Conservation (phyloP, 37 sponge, comb jelly and placozoan genomes). For the Hormiphora californensis region DNA sequence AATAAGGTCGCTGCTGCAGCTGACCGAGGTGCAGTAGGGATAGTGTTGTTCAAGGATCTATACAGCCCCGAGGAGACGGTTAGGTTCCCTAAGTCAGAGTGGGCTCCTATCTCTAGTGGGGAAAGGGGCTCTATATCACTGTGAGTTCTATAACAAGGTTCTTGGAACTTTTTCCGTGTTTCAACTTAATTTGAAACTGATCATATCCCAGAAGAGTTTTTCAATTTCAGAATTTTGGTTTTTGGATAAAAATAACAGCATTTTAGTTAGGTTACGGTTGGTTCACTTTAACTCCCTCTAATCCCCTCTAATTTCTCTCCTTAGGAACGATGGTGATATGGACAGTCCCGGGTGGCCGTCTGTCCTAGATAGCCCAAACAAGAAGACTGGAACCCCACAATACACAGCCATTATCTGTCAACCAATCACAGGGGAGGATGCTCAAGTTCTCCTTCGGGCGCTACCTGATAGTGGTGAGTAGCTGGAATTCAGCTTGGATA, state of each 20-base stretch:
- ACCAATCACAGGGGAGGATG: slow-evolving; percentile 51
- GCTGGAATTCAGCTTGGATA: not conserved
- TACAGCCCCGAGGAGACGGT: not conserved
- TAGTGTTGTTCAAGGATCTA: slow-evolving; percentile 43
- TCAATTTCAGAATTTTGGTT: not conserved
- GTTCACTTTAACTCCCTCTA: too few relatives aligned
- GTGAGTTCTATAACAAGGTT: slow-evolving; percentile 24
- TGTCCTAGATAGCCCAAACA: not conserved
- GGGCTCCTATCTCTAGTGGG: not conserved
- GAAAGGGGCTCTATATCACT: not conserved
- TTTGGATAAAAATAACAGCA: too few relatives aligned
- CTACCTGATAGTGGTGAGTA: not conserved
- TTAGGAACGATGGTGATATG: not conserved
- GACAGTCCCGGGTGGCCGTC: slow-evolving; percentile 44
- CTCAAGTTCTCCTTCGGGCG: not conserved
- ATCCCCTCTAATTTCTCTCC: not conserved
- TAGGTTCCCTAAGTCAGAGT: slow-evolving; percentile 1
- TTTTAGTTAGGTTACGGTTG: too few relatives aligned
- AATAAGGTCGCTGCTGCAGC: not conserved
- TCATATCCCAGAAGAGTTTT: not conserved
- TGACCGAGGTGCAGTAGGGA: not conserved
- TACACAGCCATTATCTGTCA: not conserved
- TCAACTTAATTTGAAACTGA: too few relatives aligned
- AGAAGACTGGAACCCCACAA: not conserved
- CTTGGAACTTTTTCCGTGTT: too few relatives aligned